phyloP scores from a whole-genome alignment of 2,888 invertebrate genomes.

The Catocala sponsa region DNA sequence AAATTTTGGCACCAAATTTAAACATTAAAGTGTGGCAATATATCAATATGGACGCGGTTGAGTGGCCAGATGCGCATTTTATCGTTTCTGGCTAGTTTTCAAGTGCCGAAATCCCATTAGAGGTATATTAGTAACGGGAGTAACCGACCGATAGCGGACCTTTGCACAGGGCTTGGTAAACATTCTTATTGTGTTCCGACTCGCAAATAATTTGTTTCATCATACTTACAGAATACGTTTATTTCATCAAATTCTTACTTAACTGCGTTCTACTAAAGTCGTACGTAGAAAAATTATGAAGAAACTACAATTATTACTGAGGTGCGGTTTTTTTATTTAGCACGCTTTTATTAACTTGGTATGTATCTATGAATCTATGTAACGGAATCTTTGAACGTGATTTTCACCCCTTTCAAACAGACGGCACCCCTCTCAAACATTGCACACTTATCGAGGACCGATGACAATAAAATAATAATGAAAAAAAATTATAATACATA shows the following conservation, averaged over 20 bases:
- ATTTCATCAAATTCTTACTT: no score
- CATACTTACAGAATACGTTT: not conserved
- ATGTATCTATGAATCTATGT: no score
- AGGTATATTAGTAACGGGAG: constrained; percentile 75
- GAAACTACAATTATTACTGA: not conserved
- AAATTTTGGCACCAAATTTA: constrained; percentile 74
- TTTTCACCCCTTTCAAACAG: no score
- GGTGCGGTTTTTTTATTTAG: not conserved
- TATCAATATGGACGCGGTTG: constrained; percentile 72
- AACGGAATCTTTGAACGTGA: no score
- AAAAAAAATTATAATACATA: no score
- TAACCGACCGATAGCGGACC: constrained; percentile 70
- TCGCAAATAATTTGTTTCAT: constrained; percentile 1
- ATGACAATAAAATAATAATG: no score
- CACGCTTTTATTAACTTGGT: no score
- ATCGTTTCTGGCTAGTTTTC: constrained; percentile 86
- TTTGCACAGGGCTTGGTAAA: constrained; percentile 56
- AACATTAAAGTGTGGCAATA: constrained; percentile 78
- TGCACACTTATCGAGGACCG: no score
- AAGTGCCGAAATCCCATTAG: constrained; percentile 85
- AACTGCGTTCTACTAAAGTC: not conserved
- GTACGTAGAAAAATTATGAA: not conserved
- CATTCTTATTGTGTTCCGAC: constrained; percentile 12
- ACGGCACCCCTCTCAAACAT: no score
- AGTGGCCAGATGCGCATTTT: constrained; percentile 83